Evolutionary conservation across 2,113 vertebrate genomes (phyloP), one percentile per base, ranked within the genome.

Genomic region (Chaetodon trifascialis): DNA sequence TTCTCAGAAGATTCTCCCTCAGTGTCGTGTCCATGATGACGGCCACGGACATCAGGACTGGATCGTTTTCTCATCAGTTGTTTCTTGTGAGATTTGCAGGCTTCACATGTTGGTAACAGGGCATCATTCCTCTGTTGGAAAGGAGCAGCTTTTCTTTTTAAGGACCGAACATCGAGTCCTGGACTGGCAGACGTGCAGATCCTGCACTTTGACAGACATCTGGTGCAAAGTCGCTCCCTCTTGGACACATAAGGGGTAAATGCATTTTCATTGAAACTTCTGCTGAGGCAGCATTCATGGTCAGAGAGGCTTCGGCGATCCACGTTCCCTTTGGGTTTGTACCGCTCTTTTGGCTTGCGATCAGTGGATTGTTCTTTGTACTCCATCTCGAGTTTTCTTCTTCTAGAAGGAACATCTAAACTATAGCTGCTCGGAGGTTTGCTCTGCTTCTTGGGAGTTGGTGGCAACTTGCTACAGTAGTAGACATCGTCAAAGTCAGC

Each of bases 1-100:
- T 93, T 95, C 44, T 93, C 93, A 2, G 89, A 92, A 0, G 88
- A 91, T 2, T 95, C 94, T 0, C 87, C 88, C 11, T 92, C 93
- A 0, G 77, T 89, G 60, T 91, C 85, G 0, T 64, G 90, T 2
- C 78, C 73, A 0, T 11, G 79, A 36, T 15, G 80, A 10, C n/a
- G 42, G 7, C 52, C 36, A 0, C 66, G 5, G 4, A 80, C 42
- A 3, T 89, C 86, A 0, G 80, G 58, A 2, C 56, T 42, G 17
- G 76, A 86, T 0, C 63, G 38, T 14, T 88, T 89, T 17, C 65
- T 82, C 30, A 6, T 25, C 21, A 55, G 68, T 1, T 5, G 71
- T n/a, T 81, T 91, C 14, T 74, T 85, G 1, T 91, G 91, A 44
- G 73, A 77, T 34, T 75, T 89, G 40, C 95, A 95, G 1, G 87